Percentiles rank a stretch among this genome's conserved stretches.
Evolutionary conservation across 2,888 invertebrate species (phyloP).

Genomic region (Coelopa pilipes): DNA sequence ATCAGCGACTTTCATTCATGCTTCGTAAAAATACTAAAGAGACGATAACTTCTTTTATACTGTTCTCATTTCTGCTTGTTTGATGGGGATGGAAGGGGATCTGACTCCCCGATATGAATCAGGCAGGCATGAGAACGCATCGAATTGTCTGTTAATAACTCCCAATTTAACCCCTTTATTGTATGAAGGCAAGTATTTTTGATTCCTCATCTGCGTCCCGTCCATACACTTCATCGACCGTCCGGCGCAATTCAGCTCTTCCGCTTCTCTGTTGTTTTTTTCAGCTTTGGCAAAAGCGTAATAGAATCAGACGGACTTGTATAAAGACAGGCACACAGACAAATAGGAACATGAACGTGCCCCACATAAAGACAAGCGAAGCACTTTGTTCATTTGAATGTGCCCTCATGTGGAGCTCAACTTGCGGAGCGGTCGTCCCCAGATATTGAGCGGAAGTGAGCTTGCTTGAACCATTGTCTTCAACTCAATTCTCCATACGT

Average conservation of each 20-base stretch:
- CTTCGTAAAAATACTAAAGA: neutral
- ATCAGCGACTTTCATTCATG: slow-evolving; percentile 15
- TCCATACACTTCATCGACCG: neutral
- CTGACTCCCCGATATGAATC: neutral
- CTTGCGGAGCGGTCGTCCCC: neutral
- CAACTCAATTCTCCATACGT: no score
- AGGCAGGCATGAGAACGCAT: slow-evolving; percentile 26
- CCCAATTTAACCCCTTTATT: slow-evolving; percentile 17
- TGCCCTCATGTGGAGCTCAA: slow-evolving; percentile 23
- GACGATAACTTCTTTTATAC: neutral
- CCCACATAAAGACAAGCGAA: slow-evolving; percentile 3
- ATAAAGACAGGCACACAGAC: no score
- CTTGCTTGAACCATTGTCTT: slow-evolving; percentile 18
- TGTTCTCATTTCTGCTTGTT: neutral
- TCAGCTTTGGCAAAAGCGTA: neutral
- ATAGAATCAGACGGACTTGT: neutral
- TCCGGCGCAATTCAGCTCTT: neutral
- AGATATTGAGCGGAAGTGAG: slow-evolving; percentile 16
- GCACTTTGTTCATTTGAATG: slow-evolving; percentile 17
- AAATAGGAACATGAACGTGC: slow-evolving; percentile 3
- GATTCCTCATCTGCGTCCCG: neutral
- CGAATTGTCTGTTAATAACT: slow-evolving; percentile 16
- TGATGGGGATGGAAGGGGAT: neutral
- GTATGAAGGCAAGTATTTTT: neutral
- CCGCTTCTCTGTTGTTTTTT: neutral